Conservation (phyloP, 2,797 vertebrate genomes). For the Chaunax sp. region DNA sequence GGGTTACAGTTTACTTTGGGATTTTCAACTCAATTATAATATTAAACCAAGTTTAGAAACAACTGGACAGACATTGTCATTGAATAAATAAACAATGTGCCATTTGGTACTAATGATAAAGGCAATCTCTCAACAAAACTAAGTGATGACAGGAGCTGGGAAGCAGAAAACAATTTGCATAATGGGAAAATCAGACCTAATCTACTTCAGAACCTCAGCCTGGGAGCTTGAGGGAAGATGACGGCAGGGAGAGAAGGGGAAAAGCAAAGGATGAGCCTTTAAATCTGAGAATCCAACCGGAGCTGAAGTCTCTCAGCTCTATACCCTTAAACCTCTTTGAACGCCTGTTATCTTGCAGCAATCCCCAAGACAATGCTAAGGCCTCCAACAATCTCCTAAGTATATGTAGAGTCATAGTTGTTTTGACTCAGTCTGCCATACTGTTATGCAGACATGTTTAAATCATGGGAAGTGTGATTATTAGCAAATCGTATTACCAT, state of each 20-base stretch:
- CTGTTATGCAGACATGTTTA: conserved; percentile 5
- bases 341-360: conserved; percentile 40
- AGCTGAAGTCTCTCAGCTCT: conserved; percentile 53
- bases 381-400: conserved; percentile 37
- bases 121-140: conserved; percentile 47
- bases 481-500: background rate
- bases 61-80: no score
- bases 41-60: no score
- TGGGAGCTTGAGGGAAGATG: conserved; percentile 41
- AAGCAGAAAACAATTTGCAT: conserved; percentile 76
- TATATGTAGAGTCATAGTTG: conserved; percentile 25
- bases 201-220: conserved; percentile 58
- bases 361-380: conserved; percentile 57
- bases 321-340: conserved; percentile 65
- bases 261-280: conserved; percentile 51
- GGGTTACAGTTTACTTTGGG: background rate
- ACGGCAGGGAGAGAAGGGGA: conserved; percentile 7
- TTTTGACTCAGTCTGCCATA: conserved; percentile 16
- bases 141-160: conserved; percentile 34
- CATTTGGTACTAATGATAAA: conserved; percentile 41
- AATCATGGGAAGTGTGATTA: background rate
- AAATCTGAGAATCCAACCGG: conserved; percentile 53
- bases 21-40: background rate
- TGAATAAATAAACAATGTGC: no score
- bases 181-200: conserved; percentile 76